Evolutionary conservation across 2,113 vertebrate genomes (phyloP).

Genomic region (Brevimyrus niger): DNA sequence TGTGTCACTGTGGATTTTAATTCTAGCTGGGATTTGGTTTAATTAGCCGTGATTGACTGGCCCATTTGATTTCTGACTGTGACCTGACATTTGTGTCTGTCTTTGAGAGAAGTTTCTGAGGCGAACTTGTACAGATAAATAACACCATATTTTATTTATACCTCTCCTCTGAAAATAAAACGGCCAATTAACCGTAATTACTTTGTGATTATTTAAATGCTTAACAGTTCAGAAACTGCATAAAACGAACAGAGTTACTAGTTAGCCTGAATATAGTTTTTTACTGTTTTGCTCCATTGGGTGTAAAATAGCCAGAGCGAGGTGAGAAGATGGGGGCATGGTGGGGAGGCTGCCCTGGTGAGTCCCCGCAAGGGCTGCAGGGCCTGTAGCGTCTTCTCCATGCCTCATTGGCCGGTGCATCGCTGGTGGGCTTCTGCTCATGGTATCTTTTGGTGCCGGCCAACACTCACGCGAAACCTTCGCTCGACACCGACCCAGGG

Average conservation of each 20-base stretch:
- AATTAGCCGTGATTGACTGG: not conserved
- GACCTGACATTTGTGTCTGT: not conserved
- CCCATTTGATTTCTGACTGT: constrained; percentile 1
- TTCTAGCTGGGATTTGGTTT: not conserved
- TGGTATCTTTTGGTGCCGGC: not conserved
- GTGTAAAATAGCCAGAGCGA: not conserved
- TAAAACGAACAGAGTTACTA: not conserved
- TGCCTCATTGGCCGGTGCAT: not conserved
- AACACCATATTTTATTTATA: not conserved
- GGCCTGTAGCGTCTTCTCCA: not conserved
- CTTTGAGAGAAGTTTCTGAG: not conserved
- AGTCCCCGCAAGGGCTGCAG: not conserved
- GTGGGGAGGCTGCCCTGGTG: not conserved
- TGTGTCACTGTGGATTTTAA: not conserved
- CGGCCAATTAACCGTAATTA: not conserved
- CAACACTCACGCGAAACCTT: not conserved
- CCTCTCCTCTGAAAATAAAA: not conserved
- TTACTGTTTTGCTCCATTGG: not conserved
- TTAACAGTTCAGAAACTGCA: not conserved
- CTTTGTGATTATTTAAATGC: constrained; percentile 1
- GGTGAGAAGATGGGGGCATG: not conserved
- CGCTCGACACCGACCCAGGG: not conserved
- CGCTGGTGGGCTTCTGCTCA: too few species aligned
- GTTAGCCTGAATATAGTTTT: not conserved
- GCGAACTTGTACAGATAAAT: not conserved